A percentile compares a stretch with the other conserved stretches of the same genome.
These are phyloP conservation scores for Calameuta idolon DNA, from an alignment of 2,888 invertebrate genomes.

Conservation along the genomic window DNA sequence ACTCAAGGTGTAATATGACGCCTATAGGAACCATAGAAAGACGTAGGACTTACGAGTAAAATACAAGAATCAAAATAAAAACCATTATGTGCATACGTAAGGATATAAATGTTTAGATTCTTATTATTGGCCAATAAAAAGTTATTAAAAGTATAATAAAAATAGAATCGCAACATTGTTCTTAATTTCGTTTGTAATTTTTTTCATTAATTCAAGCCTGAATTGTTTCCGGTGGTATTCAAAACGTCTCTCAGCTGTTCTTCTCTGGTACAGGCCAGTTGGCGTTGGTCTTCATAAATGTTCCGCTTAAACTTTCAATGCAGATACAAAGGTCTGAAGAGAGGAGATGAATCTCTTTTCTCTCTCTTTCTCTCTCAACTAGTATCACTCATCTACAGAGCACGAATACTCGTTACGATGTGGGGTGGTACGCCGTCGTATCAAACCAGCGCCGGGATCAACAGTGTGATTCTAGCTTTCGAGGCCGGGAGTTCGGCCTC, in stretches of 20 bases:
- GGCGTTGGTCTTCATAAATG: background rate
- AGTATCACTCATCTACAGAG: background rate
- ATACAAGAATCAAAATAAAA: background rate
- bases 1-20: background rate
- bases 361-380: background rate
- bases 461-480: conserved; percentile 57
- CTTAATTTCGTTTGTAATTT: background rate
- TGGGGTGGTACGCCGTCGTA: conserved; percentile 46
- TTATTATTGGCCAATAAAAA: background rate
- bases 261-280: background rate
- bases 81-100: background rate
- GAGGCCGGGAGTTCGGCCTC: conserved; percentile 56
- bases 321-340: background rate
- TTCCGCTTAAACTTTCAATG: background rate
- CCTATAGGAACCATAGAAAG: background rate
- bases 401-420: conserved; percentile 14
- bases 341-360: background rate
- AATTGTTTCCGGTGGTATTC: background rate
- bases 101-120: background rate
- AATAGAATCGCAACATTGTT: background rate
- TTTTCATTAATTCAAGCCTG: background rate
- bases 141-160: background rate
- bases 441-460: conserved; percentile 47
- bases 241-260: background rate
- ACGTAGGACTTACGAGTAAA: background rate